Base-by-base conservation (phyloP, 2,113 vertebrate species). In the Fukomys damarensis region DNA sequence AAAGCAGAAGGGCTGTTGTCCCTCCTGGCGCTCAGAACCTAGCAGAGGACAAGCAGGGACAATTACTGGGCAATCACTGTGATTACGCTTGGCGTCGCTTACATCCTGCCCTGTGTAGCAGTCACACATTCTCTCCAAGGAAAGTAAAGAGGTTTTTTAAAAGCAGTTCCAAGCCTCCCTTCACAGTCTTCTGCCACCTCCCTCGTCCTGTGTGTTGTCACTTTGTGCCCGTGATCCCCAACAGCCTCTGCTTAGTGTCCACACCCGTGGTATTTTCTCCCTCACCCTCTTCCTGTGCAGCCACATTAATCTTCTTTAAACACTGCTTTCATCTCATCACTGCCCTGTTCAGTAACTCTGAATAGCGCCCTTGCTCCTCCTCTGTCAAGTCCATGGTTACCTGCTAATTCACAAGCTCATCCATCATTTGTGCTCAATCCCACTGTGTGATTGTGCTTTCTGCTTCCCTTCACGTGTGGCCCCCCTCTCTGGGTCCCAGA, bases 271-370 rank as follows among this genome's bases (percentile, higher is more conserved):
- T n/a, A 81, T 91, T 91, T 91, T 93, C 80, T 41, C 24, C 22
- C 94, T 95, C 89, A 7, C 63, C 94, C 68, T 52, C 56, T 89
- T 88, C 89, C 96, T 94, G 66, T 14, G 35, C 0, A 1, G 79
- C 41, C 66, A 86, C 83, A 43, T 91, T 96, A 35, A 84, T 93
- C 91, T 95, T 95, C 89, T 85, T 89, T 97, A 96, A 97, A 94
- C 56, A 93, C 86, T 85, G 30, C 58, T 95, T 96, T 96, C 88
- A 84, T 81, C 93, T 5, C 58, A 63, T 90, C 96, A 93, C 80
- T 94, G 38, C 52, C 79, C 92, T 76, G 72, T 41, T 96, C 70
- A 76, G 92, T 19, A 70, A 93, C 96, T 96, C 77, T 87, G 92
- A 96, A 95, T 92, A 97, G 96, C 80, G 94, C 6, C 2, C 82